Evolutionary conservation across 1,140 invertebrate genomes (phyloP), one percentile per base, ranked within the genome.

Genomic region (Ceratosolen fusciceps): DNA sequence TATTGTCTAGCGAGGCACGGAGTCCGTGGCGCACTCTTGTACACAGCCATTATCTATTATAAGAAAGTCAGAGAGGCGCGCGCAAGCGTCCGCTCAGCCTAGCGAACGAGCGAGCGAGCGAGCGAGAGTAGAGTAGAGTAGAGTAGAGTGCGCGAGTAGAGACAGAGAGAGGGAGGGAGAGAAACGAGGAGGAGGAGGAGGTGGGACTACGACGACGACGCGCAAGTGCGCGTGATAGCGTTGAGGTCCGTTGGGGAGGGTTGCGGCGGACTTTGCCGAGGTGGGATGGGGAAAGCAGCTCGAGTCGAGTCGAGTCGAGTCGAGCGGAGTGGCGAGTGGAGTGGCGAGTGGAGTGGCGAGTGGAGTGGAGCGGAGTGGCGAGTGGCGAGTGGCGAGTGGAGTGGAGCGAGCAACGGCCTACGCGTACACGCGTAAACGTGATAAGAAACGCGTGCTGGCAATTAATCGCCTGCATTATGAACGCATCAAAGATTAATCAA

Each of bases 361-460:
- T n/a, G n/a, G n/a, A n/a, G n/a, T n/a, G n/a, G n/a, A n/a, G n/a
- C n/a, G n/a, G n/a, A n/a, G n/a, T n/a, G n/a, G n/a, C n/a, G n/a
- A n/a, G n/a, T n/a, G n/a, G n/a, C n/a, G n/a, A n/a, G n/a, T n/a
- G n/a, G n/a, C n/a, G n/a, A n/a, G n/a, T n/a, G n/a, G n/a, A n/a
- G n/a, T n/a, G n/a, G 9, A 12, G 34, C 52, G 37, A 8, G 1
- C 9, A 24, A 12, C 21, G 26, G 77, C 77, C 56, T 19, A 68
- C 43, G 52, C 67, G 34, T 58, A 72, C 52, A 72, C 68, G 70
- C 70, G 70, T 79, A 73, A 79, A 62, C 56, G 58, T 56, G 77
- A 79, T 79, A 79, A 79, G 77, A 31, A 73, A 72, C 77, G 77
- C 77, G 77, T 73, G 77, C 77, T 79, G 29, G 56, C 70, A 79